Conservation (phyloP, 2,888 invertebrate species). For the Ischnura elegans region DNA sequence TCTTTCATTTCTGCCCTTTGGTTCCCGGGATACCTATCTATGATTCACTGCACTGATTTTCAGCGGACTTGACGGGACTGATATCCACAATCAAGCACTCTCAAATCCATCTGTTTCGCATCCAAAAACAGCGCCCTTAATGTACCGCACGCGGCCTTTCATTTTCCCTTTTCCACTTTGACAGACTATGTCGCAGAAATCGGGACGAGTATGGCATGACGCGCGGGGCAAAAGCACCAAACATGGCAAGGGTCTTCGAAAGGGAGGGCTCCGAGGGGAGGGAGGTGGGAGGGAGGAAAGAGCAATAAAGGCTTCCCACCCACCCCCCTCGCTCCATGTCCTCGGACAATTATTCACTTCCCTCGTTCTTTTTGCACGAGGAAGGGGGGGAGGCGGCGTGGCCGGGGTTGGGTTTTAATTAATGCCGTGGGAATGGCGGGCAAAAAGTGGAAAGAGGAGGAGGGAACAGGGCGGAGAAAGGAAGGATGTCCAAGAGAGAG, state of each 20-base stretch:
- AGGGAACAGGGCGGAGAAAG: slow-evolving; percentile 24
- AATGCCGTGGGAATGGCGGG: slow-evolving; percentile 56
- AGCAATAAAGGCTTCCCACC: neutral
- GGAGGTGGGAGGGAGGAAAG: neutral
- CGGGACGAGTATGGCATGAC: too few species aligned
- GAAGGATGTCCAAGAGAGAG: slow-evolving; percentile 12
- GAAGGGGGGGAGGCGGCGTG: neutral
- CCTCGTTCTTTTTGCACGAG: slow-evolving; percentile 1
- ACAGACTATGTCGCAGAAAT: too few species aligned
- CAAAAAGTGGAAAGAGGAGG: neutral
- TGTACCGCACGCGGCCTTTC: too few species aligned
- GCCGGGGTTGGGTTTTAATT: slow-evolving; percentile 42
- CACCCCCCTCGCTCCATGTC: neutral
- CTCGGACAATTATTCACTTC: slow-evolving; percentile 16
- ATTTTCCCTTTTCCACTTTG: too few species aligned
- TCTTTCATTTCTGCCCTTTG: too few species aligned
- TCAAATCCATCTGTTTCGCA: too few species aligned
- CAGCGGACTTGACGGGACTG: too few species aligned
- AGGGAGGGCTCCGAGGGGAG: neutral
- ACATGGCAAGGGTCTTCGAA: neutral
- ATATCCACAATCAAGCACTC: too few species aligned
- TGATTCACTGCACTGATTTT: too few species aligned
- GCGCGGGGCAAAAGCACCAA: too few species aligned
- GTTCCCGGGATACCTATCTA: too few species aligned
- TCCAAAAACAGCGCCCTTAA: too few species aligned